phyloP scores from a whole-genome alignment of 2,797 vertebrate species.

The Amblyopsis hoosieri region DNA sequence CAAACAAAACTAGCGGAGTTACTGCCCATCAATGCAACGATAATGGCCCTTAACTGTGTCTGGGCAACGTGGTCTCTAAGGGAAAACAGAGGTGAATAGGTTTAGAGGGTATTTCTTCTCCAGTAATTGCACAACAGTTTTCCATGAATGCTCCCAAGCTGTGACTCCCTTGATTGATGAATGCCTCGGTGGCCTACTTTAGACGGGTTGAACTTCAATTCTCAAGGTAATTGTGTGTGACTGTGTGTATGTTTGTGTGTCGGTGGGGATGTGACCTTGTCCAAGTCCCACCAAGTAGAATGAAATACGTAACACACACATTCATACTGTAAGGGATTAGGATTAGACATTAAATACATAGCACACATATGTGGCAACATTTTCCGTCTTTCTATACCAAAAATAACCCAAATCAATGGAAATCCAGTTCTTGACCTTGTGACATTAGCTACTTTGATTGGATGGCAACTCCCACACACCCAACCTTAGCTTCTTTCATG shows the following conservation, averaged over 20 bases:
- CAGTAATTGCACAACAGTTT: constrained; percentile 44
- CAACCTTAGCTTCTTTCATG: too few relatives aligned
- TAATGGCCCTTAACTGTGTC: constrained; percentile 38
- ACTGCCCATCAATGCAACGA: constrained; percentile 25
- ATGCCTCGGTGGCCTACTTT: constrained; percentile 31
- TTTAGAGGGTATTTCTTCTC: constrained; percentile 21
- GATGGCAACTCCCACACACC: too few relatives aligned
- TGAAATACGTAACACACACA: too few relatives aligned
- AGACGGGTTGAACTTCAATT: constrained; percentile 13
- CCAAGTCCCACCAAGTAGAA: too few relatives aligned
- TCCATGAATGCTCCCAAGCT: constrained; percentile 37
- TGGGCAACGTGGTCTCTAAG: constrained; percentile 21
- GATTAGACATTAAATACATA: too few relatives aligned
- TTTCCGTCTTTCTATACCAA: too few relatives aligned
- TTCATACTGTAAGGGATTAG: too few relatives aligned
- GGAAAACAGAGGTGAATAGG: constrained; percentile 17
- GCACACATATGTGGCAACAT: too few relatives aligned
- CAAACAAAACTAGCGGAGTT: constrained; percentile 19
- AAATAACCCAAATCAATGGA: too few relatives aligned
- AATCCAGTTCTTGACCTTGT: too few relatives aligned
- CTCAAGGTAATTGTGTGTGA: constrained; percentile 21
- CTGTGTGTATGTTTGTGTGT: background rate
- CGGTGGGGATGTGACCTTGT: too few relatives aligned
- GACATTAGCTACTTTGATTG: too few relatives aligned
- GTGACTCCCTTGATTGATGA: constrained; percentile 40